Evolutionary conservation across 1,140 invertebrate genomes (phyloP), one percentile per base, ranked within the genome.

Genomic region (Macrostomum lignano): DNA sequence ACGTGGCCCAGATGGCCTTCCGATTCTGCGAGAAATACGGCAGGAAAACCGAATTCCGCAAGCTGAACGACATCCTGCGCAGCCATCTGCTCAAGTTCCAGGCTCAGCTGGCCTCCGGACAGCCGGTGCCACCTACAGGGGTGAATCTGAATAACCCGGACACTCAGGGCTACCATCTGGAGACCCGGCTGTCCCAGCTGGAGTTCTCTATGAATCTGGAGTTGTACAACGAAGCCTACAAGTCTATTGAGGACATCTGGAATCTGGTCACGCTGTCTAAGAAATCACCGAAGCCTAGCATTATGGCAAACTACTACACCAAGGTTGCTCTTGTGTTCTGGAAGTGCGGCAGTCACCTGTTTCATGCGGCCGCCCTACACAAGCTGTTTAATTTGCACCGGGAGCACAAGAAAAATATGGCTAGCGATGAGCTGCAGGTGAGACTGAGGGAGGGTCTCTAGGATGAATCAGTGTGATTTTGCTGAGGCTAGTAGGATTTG

Each of bases 201-300:
- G 81, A 93, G 44, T 77, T 70, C 37, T 81, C 82, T 3, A 91
- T 93, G 44, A 76, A 91, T 48, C 93, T 98, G 84, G 91, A 98
- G 52, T 57, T 98, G 13, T 98, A 88, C 7, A 39, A 59, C 61
- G 81, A 94, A 67, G 82, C 84, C 1, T 94, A 91, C 50, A 88
- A 86, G 62, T 82, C 84, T 0, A 84, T 86, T 39, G 84, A 93
- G 49, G 84, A 93, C 52, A 88, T 94, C 40, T 79, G 91, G 49
- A 75, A 77, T 31, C 57, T 94, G 25, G 93, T 93, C 76, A 76
- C 72, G 42, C 65, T 88, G 44, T 84, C 81, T 0, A 91, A 91
- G 52, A 94, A 88, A 55, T 70, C 70, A 2, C 77, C 79, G 0
- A 76, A 84, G n/a, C 77, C 81, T 1, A 79, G 86, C 51, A 76